Evolutionary conservation across 2,113 vertebrate species (phyloP), one percentile per base, ranked within the genome.

Genomic region (Corvus hawaiiensis): DNA sequence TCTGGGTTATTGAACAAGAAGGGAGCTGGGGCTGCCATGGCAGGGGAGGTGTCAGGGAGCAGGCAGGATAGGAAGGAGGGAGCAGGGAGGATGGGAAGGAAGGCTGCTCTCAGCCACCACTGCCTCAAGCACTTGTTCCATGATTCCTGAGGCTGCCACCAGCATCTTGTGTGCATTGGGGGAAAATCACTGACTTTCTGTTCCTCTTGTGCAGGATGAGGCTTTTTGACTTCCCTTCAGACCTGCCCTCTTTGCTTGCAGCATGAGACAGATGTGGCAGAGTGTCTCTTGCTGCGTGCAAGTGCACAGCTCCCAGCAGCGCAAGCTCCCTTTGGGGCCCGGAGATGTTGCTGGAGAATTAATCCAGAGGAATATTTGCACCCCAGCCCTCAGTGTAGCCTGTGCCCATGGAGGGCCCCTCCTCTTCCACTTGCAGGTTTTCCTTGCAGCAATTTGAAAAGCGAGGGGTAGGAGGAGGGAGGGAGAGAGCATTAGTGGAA

Each of bases 321-420:
- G 3, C 44, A 18, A 18, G 8, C 32, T 72, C 73, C 3, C 0
- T 32, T 54, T 0, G 0, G 64, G 41, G 26, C 33, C 41, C 0
- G 0, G 22, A 54, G 64, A 13, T 33, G 41, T 16, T 56, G 32
- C 59, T 48, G 51, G 28, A 71, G 16, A 16, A 52, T 46, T 37
- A 32, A 79, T 49, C n/a, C 32, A 58, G 54, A 49, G 56, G 13
- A 35, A 39, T 61, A 51, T 82, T 68, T 69, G 37, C 33, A 82
- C 49, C 73, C 26, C 37, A 39, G 8, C 26, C 44, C 49, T 56
- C 73, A 32, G 2, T 0, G 7, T 1, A 68, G 22, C 39, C 61
- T 41, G 28, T 81, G 80, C 28, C 44, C 43, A 41, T 16, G 66
- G 22, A 94, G 19, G 61, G 26, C 30, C 51, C 11, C 71, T 84